These are phyloP conservation scores for Picus viridis DNA, from an alignment of 2,797 vertebrate genomes.

Conservation along the genomic window DNA sequence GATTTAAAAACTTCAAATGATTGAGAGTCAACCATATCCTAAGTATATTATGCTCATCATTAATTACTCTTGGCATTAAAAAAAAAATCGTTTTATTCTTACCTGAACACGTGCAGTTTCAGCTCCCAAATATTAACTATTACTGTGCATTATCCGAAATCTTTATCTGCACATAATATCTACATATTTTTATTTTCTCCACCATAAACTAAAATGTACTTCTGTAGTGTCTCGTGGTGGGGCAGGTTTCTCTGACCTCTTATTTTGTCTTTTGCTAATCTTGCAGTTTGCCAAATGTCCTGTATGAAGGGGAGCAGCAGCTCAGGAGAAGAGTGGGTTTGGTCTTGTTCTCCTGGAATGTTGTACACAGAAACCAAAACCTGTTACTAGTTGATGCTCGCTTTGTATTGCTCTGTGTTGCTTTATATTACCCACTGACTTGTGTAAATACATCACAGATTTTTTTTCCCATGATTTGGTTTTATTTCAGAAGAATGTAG, in stretches of 20 bases:
- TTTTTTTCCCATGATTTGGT: not conserved
- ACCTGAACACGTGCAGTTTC: not conserved
- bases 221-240: not conserved
- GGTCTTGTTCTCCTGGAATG: not conserved
- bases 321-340: not conserved
- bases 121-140: not conserved
- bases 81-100: slow-evolving; percentile 36
- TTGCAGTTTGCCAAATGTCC: not conserved
- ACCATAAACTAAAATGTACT: not conserved
- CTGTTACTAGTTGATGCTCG: not conserved
- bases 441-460: not conserved
- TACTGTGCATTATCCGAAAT: not conserved
- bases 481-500: not conserved
- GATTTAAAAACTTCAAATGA: slow-evolving; percentile 69
- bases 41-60: slow-evolving; percentile 45
- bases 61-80: slow-evolving; percentile 41
- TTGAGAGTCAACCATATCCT: slow-evolving; percentile 39
- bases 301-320: not conserved
- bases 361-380: not conserved
- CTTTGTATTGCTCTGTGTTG: not conserved
- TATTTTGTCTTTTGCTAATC: not conserved
- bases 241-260: not conserved
- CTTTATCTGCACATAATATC: not conserved
- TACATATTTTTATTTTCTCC: not conserved
- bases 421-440: not conserved